These are phyloP conservation scores for Andricus grossulariae DNA, from an alignment of 1,140 invertebrate species.

Conservation along the genomic window DNA sequence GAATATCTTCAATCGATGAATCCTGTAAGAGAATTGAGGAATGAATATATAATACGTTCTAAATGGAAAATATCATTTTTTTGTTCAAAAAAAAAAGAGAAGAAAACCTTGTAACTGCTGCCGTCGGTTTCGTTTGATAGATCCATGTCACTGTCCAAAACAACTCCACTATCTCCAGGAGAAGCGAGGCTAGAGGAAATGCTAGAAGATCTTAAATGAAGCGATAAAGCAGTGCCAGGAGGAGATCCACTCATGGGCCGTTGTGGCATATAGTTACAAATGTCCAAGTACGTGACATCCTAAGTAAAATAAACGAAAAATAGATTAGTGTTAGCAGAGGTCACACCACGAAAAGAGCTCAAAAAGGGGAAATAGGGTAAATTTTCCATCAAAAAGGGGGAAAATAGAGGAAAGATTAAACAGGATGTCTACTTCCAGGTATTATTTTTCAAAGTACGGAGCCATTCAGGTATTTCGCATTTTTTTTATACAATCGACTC, in stretches of 20 bases:
- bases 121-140: constrained; percentile 71
- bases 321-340: neutral
- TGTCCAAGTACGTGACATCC: constrained; percentile 74
- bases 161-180: constrained; percentile 73
- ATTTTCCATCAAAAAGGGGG: too few species aligned
- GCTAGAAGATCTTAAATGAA: constrained; percentile 70
- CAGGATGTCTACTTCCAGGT: too few species aligned
- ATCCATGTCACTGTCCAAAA: constrained; percentile 74
- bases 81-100: constrained; percentile 59
- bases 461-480: too few species aligned
- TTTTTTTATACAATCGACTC: too few species aligned
- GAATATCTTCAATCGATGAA: constrained; percentile 67
- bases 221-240: constrained; percentile 68
- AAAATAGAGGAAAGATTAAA: too few species aligned
- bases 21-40: constrained; percentile 57
- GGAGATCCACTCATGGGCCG: constrained; percentile 74
- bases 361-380: too few species aligned
- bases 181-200: constrained; percentile 73
- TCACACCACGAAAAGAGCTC: too few species aligned
- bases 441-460: too few species aligned
- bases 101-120: constrained; percentile 69
- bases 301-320: constrained; percentile 42
- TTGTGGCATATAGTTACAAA: constrained; percentile 74
- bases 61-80: constrained; percentile 1
- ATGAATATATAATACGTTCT: neutral